These are phyloP conservation scores for Blennius ocellaris DNA, from an alignment of 2,113 vertebrate genomes.

Conservation along the genomic window DNA sequence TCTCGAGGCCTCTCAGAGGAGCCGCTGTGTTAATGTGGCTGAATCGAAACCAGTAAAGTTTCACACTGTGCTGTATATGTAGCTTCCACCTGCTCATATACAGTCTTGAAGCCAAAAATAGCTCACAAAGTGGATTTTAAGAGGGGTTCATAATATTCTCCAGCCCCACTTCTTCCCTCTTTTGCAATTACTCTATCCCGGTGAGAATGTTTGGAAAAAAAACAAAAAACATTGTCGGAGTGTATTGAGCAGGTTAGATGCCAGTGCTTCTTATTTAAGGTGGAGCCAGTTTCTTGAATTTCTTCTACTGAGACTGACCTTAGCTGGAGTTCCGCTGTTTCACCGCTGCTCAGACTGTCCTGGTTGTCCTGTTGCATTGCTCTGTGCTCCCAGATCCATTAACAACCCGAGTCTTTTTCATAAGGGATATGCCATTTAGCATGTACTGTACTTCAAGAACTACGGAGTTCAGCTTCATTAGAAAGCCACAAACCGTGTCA, in stretches of 20 bases:
- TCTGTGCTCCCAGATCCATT: slow-evolving; percentile 59
- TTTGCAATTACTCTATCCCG: slow-evolving; percentile 64
- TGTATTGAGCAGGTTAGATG: slow-evolving; percentile 37
- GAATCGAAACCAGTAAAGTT: slow-evolving; percentile 26
- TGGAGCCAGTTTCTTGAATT: slow-evolving; percentile 40
- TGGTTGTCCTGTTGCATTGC: slow-evolving; percentile 43
- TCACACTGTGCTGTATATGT: slow-evolving; percentile 22
- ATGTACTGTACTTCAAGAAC: slow-evolving; percentile 32
- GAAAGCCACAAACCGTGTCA: slow-evolving; percentile 37
- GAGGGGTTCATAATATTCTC: slow-evolving; percentile 38
- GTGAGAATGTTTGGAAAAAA: slow-evolving; percentile 18
- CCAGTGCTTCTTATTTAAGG: slow-evolving; percentile 53
- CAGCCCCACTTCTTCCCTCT: slow-evolving; percentile 31
- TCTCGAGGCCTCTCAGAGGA: slow-evolving; percentile 42
- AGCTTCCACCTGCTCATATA: slow-evolving; percentile 42
- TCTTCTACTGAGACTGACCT: slow-evolving; percentile 10
- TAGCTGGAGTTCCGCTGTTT: slow-evolving; percentile 23
- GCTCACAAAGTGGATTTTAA: slow-evolving; percentile 46
- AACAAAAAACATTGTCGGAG: slow-evolving; percentile 47
- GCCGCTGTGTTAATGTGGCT: slow-evolving; percentile 35
- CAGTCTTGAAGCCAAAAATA: slow-evolving; percentile 44
- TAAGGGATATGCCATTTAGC: slow-evolving; percentile 46
- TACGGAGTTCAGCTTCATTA: slow-evolving; percentile 46
- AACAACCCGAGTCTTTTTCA: slow-evolving; percentile 23
- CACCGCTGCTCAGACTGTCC: slow-evolving; percentile 33